Conservation (phyloP, 2,113 vertebrate species). For the Anthoscopus minutus region DNA sequence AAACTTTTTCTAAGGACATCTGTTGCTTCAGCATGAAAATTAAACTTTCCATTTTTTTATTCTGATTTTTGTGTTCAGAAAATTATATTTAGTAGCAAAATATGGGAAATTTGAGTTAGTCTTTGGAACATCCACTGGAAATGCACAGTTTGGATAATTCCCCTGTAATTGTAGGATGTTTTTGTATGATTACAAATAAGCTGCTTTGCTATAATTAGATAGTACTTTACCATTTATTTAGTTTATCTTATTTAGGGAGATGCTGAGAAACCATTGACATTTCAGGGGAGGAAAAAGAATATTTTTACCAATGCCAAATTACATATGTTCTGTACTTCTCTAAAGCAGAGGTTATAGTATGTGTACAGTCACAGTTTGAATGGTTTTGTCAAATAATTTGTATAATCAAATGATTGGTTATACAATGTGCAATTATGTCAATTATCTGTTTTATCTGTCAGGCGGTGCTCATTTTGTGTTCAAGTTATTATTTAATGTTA, state of each 20-base stretch:
- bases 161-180: neutral
- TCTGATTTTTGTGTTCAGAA: neutral
- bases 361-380: neutral
- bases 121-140: neutral
- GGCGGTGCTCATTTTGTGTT: neutral
- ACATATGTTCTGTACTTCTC: neutral
- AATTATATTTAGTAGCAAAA: neutral
- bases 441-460: neutral
- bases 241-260: neutral
- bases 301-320: neutral
- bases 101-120: neutral
- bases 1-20: neutral
- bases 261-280: neutral
- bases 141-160: neutral
- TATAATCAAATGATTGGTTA: neutral
- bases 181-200: neutral
- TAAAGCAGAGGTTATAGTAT: neutral
- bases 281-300: neutral
- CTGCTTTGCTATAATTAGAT: neutral
- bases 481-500: neutral
- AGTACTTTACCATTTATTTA: neutral
- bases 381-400: neutral
- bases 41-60: neutral
- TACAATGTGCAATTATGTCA: neutral
- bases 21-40: neutral